A percentile compares a stretch with the other conserved stretches of the same genome.
Conservation (phyloP, 2,888 invertebrate species). For the Oscheius myriophilus region DNA sequence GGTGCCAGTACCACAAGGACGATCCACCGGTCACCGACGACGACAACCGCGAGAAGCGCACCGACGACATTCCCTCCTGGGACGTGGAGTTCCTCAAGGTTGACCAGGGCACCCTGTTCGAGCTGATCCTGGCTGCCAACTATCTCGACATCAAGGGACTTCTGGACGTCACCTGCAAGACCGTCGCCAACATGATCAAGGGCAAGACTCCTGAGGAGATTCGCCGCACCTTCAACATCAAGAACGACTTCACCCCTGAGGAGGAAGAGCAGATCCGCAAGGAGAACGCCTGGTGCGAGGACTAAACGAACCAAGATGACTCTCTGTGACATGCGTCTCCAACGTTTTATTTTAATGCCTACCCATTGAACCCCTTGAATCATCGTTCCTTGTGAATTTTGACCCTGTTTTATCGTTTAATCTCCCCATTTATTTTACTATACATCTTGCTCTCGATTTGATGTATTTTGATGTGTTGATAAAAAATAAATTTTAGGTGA, state of each 20-base stretch:
- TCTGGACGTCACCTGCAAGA: constrained; percentile 94
- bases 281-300: constrained; percentile 70
- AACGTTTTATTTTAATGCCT: not conserved
- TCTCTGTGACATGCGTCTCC: not conserved
- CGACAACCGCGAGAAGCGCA: constrained; percentile 96
- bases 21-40: constrained; percentile 87
- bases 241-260: constrained; percentile 79
- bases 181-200: constrained; percentile 76
- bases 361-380: not conserved
- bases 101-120: constrained; percentile 94
- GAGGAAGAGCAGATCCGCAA: constrained; percentile 84
- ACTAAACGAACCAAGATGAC: constrained; percentile 41
- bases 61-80: constrained; percentile 98
- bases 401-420: not conserved
- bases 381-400: constrained; percentile 4
- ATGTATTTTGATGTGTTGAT: constrained; percentile 5
- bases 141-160: constrained; percentile 73
- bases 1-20: constrained; percentile 77
- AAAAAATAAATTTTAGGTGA: not conserved
- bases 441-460: constrained; percentile 6
- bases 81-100: constrained; percentile 98
- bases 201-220: constrained; percentile 76
- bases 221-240: constrained; percentile 76
- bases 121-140: constrained; percentile 80
- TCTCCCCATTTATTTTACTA: not conserved